These are phyloP conservation scores for Pomatostomus ruficeps DNA, from an alignment of 2,113 vertebrate genomes.

Conservation along the genomic window DNA sequence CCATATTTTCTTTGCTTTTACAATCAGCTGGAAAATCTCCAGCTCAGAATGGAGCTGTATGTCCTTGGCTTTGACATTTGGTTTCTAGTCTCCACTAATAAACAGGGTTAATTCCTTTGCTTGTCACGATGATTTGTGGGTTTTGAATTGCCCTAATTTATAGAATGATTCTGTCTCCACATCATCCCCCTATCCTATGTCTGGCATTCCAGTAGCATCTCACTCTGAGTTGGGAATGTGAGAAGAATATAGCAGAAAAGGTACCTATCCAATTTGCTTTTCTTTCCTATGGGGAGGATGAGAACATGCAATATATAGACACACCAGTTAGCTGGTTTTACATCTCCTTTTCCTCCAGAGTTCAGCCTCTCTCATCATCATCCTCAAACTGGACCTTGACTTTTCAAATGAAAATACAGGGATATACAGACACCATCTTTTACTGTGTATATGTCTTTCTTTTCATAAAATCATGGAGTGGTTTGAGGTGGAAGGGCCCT, in stretches of 20 bases:
- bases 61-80: slow-evolving; percentile 50
- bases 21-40: slow-evolving; percentile 16
- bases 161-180: neutral
- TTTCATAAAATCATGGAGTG: neutral
- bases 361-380: neutral
- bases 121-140: neutral
- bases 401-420: neutral
- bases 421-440: neutral
- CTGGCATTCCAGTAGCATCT: neutral
- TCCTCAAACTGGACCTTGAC: neutral
- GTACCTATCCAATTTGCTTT: neutral
- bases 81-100: slow-evolving; percentile 26
- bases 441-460: neutral
- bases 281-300: neutral
- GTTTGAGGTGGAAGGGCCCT: neutral
- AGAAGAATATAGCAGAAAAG: neutral
- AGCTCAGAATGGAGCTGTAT: neutral
- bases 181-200: neutral
- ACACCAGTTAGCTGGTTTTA: neutral
- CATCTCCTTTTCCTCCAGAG: neutral
- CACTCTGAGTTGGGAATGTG: neutral
- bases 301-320: rapidly evolving
- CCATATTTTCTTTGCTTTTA: slow-evolving; percentile 33
- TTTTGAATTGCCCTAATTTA: slow-evolving; percentile 33
- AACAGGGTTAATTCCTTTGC: slow-evolving; percentile 44